Conservation (phyloP, 2,888 invertebrate genomes). For the Lucinisca nassula region DNA sequence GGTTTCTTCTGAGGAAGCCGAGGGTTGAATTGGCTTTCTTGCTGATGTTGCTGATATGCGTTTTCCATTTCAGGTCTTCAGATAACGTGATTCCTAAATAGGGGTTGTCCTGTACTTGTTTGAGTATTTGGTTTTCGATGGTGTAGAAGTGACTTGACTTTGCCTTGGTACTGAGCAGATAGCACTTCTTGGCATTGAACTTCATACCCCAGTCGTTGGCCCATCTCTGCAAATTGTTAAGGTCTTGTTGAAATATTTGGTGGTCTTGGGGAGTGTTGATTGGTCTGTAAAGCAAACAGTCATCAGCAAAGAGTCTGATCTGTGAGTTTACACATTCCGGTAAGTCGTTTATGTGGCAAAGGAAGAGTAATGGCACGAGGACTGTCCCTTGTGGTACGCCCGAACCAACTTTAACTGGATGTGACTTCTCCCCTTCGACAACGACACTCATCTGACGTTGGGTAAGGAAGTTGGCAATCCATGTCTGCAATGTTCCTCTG, state of each 20-base stretch:
- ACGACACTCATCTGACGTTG: constrained; percentile 21
- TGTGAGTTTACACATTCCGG: constrained; percentile 30
- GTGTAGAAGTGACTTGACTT: constrained; percentile 36
- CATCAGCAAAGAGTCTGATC: constrained; percentile 41
- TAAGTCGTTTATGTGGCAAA: constrained; percentile 37
- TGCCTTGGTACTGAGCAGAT: not conserved
- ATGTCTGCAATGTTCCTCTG: constrained; percentile 4
- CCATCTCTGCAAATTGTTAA: constrained; percentile 25
- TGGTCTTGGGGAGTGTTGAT: constrained; percentile 34
- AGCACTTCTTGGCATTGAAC: constrained; percentile 47
- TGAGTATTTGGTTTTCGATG: constrained; percentile 4
- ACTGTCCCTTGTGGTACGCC: constrained; percentile 48
- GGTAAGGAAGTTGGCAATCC: constrained; percentile 20
- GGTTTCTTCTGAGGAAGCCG: constrained; percentile 43
- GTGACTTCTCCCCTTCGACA: constrained; percentile 16
- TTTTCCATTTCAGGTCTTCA: constrained; percentile 45
- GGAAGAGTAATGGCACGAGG: constrained; percentile 23
- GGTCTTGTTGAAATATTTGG: constrained; percentile 10
- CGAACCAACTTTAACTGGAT: constrained; percentile 1
- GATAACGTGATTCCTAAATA: not conserved
- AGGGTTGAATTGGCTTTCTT: constrained; percentile 46
- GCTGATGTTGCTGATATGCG: constrained; percentile 32
- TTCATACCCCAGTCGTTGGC: constrained; percentile 34
- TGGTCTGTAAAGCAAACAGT: constrained; percentile 36
- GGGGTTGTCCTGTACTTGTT: constrained; percentile 27